Conservation (phyloP, 1,140 invertebrate genomes). For the Pseudomyrmex pallidus region DNA sequence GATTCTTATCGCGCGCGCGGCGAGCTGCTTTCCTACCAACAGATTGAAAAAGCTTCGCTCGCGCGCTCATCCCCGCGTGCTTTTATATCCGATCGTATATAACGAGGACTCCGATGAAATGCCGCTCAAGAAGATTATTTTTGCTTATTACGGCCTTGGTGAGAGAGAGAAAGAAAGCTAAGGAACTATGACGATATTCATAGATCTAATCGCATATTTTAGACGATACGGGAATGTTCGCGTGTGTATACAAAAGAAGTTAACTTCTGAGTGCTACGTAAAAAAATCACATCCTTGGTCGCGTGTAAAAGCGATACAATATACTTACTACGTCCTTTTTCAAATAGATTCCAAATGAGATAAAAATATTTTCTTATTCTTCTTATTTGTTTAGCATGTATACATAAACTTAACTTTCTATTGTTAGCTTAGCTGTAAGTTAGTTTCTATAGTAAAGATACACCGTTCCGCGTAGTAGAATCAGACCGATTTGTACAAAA, state of each 20-base stretch:
- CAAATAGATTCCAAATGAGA: no score
- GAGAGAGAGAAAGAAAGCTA: constrained; percentile 6
- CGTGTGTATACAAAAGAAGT: constrained; percentile 11
- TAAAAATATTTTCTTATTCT: no score
- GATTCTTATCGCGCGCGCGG: constrained; percentile 69
- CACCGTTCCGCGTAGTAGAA: background rate
- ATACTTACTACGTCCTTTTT: no score
- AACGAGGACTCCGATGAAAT: constrained; percentile 52
- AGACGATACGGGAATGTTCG: constrained; percentile 8
- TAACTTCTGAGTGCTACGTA: constrained; percentile 8
- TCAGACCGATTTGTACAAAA: constrained; percentile 21
- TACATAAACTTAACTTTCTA: no score
- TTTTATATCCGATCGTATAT: constrained; percentile 25
- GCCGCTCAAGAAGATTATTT: constrained; percentile 47
- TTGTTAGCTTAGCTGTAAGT: no score
- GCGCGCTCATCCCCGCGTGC: constrained; percentile 9
- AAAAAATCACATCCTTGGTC: constrained; percentile 36
- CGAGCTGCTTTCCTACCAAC: constrained; percentile 57
- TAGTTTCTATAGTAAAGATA: background rate
- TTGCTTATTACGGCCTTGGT: constrained; percentile 39
- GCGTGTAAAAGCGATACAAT: no score
- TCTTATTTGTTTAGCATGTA: no score
- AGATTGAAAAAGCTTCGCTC: constrained; percentile 66
- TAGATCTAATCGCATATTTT: background rate
- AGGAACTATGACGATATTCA: constrained; percentile 12